phyloP scores from a whole-genome alignment of 2,888 invertebrate genomes.

The Cephus nigrinus region DNA sequence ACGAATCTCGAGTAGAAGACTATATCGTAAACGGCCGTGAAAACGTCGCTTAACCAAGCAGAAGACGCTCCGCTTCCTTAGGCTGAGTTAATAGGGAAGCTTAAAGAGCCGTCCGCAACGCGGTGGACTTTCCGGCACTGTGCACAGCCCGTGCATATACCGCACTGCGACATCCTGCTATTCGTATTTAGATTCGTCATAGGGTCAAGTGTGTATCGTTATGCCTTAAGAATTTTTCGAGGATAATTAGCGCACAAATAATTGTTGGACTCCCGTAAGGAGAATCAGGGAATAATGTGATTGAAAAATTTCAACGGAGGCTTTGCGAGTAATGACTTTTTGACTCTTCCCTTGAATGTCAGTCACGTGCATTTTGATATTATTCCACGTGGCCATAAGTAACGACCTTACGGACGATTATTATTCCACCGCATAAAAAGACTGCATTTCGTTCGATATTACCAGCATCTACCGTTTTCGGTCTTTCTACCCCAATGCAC shows the following conservation, averaged over 20 bases:
- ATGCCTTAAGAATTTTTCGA: background rate
- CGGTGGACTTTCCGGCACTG: background rate
- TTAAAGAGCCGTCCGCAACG: background rate
- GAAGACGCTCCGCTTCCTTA: background rate
- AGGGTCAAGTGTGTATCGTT: background rate
- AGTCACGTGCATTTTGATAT: background rate
- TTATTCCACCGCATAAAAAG: conserved; percentile 28
- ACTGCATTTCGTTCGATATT: conserved; percentile 43
- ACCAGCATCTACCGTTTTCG: conserved; percentile 27
- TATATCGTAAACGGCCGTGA: background rate
- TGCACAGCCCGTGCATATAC: conserved; percentile 28
- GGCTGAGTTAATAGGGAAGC: background rate
- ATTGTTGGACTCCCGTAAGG: background rate
- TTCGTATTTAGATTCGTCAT: conserved; percentile 11
- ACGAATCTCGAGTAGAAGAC: background rate
- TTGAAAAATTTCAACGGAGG: background rate
- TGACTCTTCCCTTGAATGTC: background rate
- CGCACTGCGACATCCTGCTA: conserved; percentile 49
- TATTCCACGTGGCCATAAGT: background rate
- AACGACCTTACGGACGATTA: background rate
- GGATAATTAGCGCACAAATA: background rate
- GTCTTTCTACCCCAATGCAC: background rate
- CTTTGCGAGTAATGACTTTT: background rate
- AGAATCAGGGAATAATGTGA: background rate
- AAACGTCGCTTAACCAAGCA: background rate